phyloP scores from a whole-genome alignment of 2,797 vertebrate species.

The Carduelis carduelis region DNA sequence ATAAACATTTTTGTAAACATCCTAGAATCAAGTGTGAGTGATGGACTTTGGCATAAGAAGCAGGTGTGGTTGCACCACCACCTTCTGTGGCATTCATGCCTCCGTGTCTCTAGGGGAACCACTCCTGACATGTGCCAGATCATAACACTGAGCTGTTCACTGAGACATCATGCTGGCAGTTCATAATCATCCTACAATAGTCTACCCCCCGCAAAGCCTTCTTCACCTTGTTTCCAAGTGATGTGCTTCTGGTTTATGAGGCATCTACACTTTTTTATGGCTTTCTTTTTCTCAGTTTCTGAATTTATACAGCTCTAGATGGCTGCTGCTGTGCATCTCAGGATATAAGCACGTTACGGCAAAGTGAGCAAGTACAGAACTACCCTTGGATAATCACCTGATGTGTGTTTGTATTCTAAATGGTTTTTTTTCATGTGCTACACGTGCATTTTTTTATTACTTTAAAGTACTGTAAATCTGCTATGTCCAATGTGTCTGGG shows the following conservation, averaged over 20 bases:
- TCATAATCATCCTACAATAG: background rate
- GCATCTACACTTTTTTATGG: background rate
- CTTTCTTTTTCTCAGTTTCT: background rate
- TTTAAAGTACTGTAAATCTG: background rate
- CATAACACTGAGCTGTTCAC: background rate
- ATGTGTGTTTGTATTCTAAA: background rate
- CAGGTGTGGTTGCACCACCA: accelerated
- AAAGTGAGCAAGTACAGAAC: background rate
- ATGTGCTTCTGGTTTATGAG: background rate
- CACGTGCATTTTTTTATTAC: background rate
- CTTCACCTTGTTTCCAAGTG: background rate
- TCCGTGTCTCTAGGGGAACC: background rate
- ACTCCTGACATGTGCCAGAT: background rate
- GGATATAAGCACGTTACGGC: background rate
- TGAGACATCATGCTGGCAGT: background rate
- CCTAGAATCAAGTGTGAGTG: background rate
- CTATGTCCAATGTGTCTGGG: background rate
- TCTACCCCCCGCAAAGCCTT: background rate
- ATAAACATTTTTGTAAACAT: background rate
- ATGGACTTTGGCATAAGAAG: accelerated
- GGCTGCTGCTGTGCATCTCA: background rate
- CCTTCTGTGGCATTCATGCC: background rate
- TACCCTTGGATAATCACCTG: background rate
- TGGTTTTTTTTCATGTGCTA: background rate
- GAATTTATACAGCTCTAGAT: background rate